phyloP scores from a whole-genome alignment of 2,113 vertebrate species.

The Bubo bubo region DNA sequence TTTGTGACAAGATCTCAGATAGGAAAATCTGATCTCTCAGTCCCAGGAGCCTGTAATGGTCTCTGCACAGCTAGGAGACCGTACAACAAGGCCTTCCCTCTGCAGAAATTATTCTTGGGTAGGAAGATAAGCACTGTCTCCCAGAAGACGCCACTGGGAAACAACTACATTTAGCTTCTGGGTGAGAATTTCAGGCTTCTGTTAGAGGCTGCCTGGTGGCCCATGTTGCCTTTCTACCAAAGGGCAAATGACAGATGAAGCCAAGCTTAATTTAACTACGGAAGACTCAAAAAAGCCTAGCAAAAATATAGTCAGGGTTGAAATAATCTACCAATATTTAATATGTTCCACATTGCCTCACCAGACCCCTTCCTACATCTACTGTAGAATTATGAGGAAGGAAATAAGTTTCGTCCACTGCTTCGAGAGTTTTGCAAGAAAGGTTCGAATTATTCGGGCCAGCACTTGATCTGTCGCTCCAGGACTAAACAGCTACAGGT shows the following conservation, averaged over 20 bases:
- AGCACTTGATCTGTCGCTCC: neutral
- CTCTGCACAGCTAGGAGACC: neutral
- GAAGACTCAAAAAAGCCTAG: neutral
- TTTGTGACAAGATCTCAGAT: accelerated
- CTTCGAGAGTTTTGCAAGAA: neutral
- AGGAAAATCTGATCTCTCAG: neutral
- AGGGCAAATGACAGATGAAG: neutral
- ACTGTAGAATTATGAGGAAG: accelerated
- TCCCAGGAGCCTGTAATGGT: neutral
- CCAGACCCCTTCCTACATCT: neutral
- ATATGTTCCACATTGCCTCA: neutral
- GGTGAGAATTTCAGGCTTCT: neutral
- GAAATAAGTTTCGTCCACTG: neutral
- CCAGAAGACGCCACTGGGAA: neutral
- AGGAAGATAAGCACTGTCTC: neutral
- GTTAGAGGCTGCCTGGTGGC: neutral
- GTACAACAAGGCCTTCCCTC: neutral
- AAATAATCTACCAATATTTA: neutral
- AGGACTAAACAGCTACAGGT: neutral
- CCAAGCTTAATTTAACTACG: neutral
- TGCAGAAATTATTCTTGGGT: neutral
- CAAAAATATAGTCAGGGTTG: neutral
- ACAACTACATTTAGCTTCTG: neutral
- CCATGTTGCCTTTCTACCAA: neutral
- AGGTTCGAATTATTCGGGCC: neutral